A percentile compares a stretch with the other conserved stretches of the same genome.
phyloP scores from a whole-genome alignment of 2,113 vertebrate species.

The Uria aalge region DNA sequence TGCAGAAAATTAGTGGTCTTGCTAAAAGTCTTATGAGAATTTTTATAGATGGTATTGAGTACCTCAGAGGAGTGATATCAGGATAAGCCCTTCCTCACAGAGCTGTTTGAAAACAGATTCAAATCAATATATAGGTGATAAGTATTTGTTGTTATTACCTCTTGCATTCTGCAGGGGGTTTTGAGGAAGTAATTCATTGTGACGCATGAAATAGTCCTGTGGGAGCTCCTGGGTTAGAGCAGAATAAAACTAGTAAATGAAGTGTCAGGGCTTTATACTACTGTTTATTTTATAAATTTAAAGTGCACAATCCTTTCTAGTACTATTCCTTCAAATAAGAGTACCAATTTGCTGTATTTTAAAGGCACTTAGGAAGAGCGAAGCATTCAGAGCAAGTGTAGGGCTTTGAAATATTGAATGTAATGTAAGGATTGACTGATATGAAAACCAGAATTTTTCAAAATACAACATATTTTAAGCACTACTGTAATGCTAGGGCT shows the following conservation, averaged over 20 bases:
- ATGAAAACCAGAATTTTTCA: background rate
- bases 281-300: slow-evolving; percentile 50
- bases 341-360: background rate
- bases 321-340: background rate
- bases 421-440: background rate
- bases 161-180: background rate
- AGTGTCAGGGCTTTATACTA: slow-evolving; percentile 41
- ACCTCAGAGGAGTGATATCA: background rate
- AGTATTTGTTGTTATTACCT: slow-evolving; percentile 38
- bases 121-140: slow-evolving; percentile 22
- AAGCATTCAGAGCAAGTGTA: background rate
- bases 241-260: slow-evolving; percentile 50
- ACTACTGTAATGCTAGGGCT: background rate
- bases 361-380: background rate
- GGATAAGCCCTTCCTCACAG: background rate
- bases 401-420: background rate
- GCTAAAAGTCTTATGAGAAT: background rate
- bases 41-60: background rate
- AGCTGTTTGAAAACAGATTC: slow-evolving; percentile 16
- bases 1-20: background rate
- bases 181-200: slow-evolving; percentile 7
- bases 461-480: background rate
- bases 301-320: background rate
- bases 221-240: background rate
- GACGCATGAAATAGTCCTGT: background rate